Evolutionary conservation across 2,888 invertebrate genomes (phyloP), one percentile per base, ranked within the genome.

Genomic region (Conomelus anceps): DNA sequence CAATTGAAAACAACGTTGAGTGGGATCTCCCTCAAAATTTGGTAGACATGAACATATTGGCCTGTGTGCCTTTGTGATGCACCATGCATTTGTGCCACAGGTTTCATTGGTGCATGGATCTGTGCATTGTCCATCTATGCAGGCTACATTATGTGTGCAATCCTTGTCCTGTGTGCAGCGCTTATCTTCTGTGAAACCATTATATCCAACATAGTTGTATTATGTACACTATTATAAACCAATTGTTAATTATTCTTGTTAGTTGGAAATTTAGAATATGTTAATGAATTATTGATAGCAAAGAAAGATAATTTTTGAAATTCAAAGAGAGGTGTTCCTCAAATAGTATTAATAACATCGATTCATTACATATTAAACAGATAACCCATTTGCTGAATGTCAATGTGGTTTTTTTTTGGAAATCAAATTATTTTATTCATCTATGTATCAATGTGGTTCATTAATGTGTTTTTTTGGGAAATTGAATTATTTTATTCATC

Each of bases 101-200:
- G 88, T 90, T 85, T 96, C 95, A 93, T 95, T 96, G 93, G 96
- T 95, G 94, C 97, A 97, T 92, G 97, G 97, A 94, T 97, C 96
- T 93, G 96, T 96, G 94, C 97, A 97, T 92, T 95, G 94, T 92
- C 96, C 96, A 95, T 96, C 96, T 94, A 96, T 96, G 94, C 97
- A 97, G 92, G 97, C 96, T 94, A 97, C 96, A 92, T 95, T 96
- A 93, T 96, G 96, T 94, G 96, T 96, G 94, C 97, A 97, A 94
- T 97, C 96, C 93, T 95, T 96, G 94, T 97, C 96, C 93, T 96
- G 96, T 94, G 96, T 95, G 94, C 97, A 97, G 92, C 96, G 96
- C 90, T 90, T 92, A 91, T 91, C 91, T 92, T 92, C 92, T 92
- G 92, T 92, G 92, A 92, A 92, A 91, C 85, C 34, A 89, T 91